phyloP scores from a whole-genome alignment of 2,888 invertebrate species.

The Hirtodrosophila confusa region DNA sequence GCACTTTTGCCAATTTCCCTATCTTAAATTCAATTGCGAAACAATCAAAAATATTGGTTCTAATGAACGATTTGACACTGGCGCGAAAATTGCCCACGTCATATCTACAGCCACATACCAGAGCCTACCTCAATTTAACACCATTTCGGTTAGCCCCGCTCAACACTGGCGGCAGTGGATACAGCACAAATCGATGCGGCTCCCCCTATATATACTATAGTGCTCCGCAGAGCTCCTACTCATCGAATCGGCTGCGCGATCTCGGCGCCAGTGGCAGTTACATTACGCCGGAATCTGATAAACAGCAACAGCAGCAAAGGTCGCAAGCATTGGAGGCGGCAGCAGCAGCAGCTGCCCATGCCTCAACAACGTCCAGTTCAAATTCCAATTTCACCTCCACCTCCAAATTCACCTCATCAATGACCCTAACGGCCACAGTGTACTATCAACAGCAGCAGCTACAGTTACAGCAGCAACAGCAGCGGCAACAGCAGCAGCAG shows the following conservation, averaged over 20 bases:
- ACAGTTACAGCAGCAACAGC: conserved; percentile 32
- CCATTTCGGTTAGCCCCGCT: conserved; percentile 26
- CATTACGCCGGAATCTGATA: conserved; percentile 20
- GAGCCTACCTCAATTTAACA: conserved; percentile 25
- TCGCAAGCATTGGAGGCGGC: conserved; percentile 31
- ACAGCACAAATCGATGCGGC: conserved; percentile 15
- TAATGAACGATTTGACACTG: conserved; percentile 45
- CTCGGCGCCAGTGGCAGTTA: conserved; percentile 23
- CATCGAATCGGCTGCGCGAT: conserved; percentile 67
- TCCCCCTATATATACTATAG: conserved; percentile 56
- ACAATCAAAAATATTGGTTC: conserved; percentile 36
- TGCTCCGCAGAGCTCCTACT: conserved; percentile 71
- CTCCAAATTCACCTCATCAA: conserved; percentile 33
- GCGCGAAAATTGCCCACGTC: conserved; percentile 15
- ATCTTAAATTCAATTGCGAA: conserved; percentile 5
- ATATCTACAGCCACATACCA: conserved; percentile 13
- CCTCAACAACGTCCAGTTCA: conserved; percentile 13
- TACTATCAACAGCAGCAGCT: conserved; percentile 72
- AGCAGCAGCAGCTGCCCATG: conserved; percentile 9
- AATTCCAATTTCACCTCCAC: conserved; percentile 2
- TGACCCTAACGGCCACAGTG: conserved; percentile 68
- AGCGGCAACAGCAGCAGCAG: conserved; percentile 47
- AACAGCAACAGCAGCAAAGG: conserved; percentile 17
- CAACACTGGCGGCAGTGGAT: conserved; percentile 24
- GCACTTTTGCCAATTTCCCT: conserved; percentile 27